phyloP scores from a whole-genome alignment of 1,140 invertebrate genomes.

The Trachymyrmex septentrionalis region DNA sequence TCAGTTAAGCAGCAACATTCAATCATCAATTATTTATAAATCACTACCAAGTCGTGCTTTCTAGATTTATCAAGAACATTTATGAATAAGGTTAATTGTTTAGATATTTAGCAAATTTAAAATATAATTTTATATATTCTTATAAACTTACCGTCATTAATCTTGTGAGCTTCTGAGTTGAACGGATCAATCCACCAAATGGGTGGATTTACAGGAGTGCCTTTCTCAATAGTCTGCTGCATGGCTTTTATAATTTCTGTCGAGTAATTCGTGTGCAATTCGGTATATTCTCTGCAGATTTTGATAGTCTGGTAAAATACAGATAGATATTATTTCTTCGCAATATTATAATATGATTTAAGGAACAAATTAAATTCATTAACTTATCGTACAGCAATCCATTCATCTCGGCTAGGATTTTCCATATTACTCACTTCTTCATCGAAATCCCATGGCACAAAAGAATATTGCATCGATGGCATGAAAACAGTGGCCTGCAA shows the following conservation, averaged over 20 bases:
- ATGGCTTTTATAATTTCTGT: constrained; percentile 89
- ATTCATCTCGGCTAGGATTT: constrained; percentile 18
- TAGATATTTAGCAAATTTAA: constrained; percentile 20
- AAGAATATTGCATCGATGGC: constrained; percentile 95
- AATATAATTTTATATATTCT: neutral
- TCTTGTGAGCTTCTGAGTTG: constrained; percentile 88
- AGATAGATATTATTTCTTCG: constrained; percentile 33
- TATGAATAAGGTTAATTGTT: neutral
- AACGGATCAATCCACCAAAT: constrained; percentile 96
- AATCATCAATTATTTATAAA: constrained; percentile 28
- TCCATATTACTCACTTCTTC: constrained; percentile 85
- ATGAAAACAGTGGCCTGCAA: constrained; percentile 95
- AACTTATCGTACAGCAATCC: neutral
- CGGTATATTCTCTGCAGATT: constrained; percentile 90
- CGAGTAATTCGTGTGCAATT: constrained; percentile 89
- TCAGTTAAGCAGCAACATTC: constrained; percentile 21
- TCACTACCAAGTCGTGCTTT: neutral
- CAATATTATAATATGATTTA: neutral
- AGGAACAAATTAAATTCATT: neutral
- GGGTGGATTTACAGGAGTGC: constrained; percentile 93
- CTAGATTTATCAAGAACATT: neutral
- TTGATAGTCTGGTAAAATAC: constrained; percentile 86
- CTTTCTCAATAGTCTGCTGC: constrained; percentile 88
- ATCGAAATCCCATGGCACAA: constrained; percentile 95
- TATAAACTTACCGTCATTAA: constrained; percentile 88